These are phyloP conservation scores for Mnemiopsis leidyi DNA, from an alignment of 37 sponge, comb jelly and placozoan species.

Conservation along the genomic window DNA sequence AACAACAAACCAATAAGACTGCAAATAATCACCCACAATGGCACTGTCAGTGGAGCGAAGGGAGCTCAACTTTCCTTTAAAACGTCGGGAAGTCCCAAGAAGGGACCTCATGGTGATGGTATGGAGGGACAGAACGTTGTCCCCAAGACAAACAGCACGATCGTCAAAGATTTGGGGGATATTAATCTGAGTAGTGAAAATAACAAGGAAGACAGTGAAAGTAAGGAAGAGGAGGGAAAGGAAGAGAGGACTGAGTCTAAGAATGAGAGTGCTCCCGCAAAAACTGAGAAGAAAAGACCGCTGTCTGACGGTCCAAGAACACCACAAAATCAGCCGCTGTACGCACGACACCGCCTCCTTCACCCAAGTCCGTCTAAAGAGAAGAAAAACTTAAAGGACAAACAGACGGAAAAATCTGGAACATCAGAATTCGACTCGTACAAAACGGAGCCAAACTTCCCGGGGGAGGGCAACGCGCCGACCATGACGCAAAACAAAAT, in stretches of 20 bases:
- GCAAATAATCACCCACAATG: slow-evolving; percentile 13
- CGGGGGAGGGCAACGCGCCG: neutral
- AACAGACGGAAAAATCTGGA: neutral
- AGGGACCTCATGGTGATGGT: neutral
- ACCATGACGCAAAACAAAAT: neutral
- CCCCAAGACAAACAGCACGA: neutral
- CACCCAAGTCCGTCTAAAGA: neutral
- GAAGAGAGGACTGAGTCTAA: neutral
- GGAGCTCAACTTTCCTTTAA: neutral
- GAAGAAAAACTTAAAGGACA: neutral
- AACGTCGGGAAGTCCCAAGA: neutral
- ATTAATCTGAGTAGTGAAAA: neutral
- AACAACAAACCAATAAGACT: slow-evolving; percentile 54
- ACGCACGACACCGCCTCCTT: slow-evolving; percentile 12
- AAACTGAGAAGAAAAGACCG: neutral
- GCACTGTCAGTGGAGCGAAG: neutral
- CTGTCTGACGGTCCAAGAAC: neutral
- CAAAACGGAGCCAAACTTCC: neutral
- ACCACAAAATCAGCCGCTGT: slow-evolving; percentile 41
- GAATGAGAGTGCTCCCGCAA: neutral
- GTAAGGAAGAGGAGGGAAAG: neutral
- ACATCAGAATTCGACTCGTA: neutral
- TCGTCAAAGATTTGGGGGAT: neutral
- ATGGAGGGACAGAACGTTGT: neutral
- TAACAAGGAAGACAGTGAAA: neutral